phyloP scores from a whole-genome alignment of 2,888 invertebrate genomes.

The Ophion costatus region DNA sequence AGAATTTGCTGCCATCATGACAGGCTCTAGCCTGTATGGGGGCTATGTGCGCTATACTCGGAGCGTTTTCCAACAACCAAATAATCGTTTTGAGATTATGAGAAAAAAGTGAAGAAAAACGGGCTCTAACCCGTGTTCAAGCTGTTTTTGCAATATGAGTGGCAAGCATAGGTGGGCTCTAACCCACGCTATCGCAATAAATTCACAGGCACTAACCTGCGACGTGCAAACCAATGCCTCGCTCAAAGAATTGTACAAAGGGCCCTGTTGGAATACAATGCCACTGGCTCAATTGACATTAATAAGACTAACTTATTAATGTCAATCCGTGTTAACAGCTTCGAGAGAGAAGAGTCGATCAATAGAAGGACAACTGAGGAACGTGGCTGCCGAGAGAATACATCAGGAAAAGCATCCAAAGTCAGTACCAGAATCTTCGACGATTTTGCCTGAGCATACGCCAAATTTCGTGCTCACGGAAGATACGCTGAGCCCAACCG shows the following conservation, averaged over 20 bases:
- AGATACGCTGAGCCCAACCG: background rate
- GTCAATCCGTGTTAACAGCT: conserved; percentile 1
- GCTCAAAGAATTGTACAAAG: background rate
- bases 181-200: background rate
- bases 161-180: conserved; percentile 1
- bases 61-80: background rate
- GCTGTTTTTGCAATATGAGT: background rate
- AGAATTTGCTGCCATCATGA: background rate
- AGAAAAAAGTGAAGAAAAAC: background rate
- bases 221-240: no score
- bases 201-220: conserved; percentile 8
- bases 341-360: background rate
- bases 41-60: background rate
- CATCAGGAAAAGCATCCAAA: background rate
- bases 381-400: background rate
- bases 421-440: background rate
- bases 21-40: no score
- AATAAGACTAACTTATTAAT: conserved; percentile 9
- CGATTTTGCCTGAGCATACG: background rate
- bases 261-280: conserved; percentile 5
- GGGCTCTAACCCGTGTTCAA: conserved; percentile 7
- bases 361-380: background rate
- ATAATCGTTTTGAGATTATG: background rate
- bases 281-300: background rate
- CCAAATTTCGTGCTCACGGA: background rate